Base-by-base conservation (phyloP, 2,113 vertebrate species). In the Nematolebias whitei region DNA sequence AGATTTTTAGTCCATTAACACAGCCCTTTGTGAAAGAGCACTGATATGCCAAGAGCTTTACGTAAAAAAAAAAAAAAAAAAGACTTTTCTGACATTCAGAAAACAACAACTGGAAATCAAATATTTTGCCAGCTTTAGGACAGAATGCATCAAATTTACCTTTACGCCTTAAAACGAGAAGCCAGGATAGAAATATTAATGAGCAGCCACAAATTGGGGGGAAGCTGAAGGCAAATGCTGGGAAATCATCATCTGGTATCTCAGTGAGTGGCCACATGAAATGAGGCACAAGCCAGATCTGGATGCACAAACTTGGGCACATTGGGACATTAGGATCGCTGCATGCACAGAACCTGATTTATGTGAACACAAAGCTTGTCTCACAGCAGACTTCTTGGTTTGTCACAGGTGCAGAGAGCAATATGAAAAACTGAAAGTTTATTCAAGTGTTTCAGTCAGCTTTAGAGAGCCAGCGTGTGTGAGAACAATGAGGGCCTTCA, bases 81-180 rank as follows among this genome's bases (percentile, higher is more conserved):
- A 35, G 5, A 4, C 32, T 10, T 35, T 35, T 35, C 32, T 35
- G 32, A 35, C 32, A 35, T 35, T 35, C 10, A 8, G 9, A 35
- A 35, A 35, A 35, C 32, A 35, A 78, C 62, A 61, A 74, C 44
- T 76, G 57, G 68, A 64, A 69, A 84, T 79, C 71, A 68, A 79
- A 76, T 82, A 76, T 70, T 76, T 84, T 26, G 83, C 68, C 39
- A 71, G 63, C 64, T 75, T 19, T 69, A 40, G 76, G 78, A 79
- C 75, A 76, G 59, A 65, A 72, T 84, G 53, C 47, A 78, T 79
- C 81, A 86, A 53, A 68, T 78, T 68, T 44, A 10, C 23, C 48
- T 23, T 1, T 9, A 18, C 70, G 59, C 56, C 74, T 47, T 49
- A 45, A 63, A 73, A 71, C 65, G 39, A 73, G 68, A 77, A 73